Evolutionary conservation across 2,797 vertebrate genomes (phyloP).

Genomic region (Eupleurogrammus muticus): DNA sequence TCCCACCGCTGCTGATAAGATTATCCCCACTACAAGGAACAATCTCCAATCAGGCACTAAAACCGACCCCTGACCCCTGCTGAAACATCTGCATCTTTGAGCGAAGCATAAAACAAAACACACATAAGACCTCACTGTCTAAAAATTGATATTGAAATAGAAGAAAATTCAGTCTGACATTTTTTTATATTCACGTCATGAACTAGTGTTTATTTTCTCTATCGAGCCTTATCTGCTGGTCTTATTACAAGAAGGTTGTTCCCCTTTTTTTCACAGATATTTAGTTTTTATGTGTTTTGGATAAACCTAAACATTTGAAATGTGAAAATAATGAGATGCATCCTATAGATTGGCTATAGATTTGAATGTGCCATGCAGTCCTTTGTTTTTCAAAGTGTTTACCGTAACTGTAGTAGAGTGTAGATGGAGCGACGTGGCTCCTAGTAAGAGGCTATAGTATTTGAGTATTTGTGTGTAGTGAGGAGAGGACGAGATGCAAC

Average conservation of each 20-base stretch:
- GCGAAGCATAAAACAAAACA: not conserved
- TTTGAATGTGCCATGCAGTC: too few species aligned
- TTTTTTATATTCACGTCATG: too few species aligned
- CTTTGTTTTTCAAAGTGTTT: too few species aligned
- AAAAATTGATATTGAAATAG: not conserved
- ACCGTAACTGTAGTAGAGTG: too few species aligned
- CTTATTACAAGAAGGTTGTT: not conserved
- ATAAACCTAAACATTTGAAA: not conserved
- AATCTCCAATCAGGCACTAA: not conserved
- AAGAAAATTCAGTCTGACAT: too few species aligned
- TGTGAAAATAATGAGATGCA: not conserved
- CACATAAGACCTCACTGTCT: not conserved
- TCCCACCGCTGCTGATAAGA: not conserved
- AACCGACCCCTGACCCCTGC: constrained; percentile 5
- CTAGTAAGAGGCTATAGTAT: too few species aligned
- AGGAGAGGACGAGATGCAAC: too few species aligned
- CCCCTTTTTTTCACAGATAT: not conserved
- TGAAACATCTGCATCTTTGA: not conserved
- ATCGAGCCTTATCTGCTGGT: not conserved
- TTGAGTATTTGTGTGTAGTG: too few species aligned
- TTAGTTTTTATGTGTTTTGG: not conserved
- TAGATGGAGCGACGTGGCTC: too few species aligned
- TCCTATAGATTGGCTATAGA: too few species aligned
- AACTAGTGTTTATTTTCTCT: not conserved
- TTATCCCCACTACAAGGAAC: not conserved